These are phyloP conservation scores for Watersipora subatra DNA, from an alignment of 1,140 invertebrate genomes.

Conservation along the genomic window DNA sequence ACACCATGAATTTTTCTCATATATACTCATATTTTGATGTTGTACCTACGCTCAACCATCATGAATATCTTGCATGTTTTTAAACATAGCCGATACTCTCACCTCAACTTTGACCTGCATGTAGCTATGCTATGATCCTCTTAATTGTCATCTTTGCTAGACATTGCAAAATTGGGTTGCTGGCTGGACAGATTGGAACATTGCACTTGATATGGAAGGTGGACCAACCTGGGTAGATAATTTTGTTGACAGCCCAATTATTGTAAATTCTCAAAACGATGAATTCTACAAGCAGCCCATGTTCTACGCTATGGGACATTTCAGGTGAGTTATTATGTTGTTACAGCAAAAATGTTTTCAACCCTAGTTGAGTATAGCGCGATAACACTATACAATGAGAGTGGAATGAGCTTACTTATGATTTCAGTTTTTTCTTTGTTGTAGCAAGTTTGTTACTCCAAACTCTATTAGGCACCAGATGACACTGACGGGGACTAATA, in stretches of 20 bases:
- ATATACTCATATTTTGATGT: too few species aligned
- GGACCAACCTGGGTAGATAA: slow-evolving; percentile 69
- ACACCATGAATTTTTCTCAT: too few species aligned
- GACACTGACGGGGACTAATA: neutral
- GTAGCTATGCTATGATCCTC: neutral
- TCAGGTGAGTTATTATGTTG: slow-evolving; percentile 38
- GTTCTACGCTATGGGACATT: slow-evolving; percentile 73
- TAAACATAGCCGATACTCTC: neutral
- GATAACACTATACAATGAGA: neutral
- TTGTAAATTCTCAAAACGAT: slow-evolving; percentile 51
- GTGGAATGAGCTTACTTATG: neutral
- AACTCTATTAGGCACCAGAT: neutral
- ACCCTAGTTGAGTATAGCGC: neutral
- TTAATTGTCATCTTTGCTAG: slow-evolving; percentile 47
- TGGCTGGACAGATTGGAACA: slow-evolving; percentile 81
- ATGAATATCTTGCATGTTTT: too few species aligned
- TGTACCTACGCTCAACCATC: too few species aligned
- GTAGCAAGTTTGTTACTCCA: neutral
- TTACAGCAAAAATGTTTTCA: neutral
- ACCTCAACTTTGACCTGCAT: neutral
- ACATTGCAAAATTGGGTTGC: slow-evolving; percentile 50
- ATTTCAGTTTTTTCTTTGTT: neutral
- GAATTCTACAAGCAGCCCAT: slow-evolving; percentile 79
- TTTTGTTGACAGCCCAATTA: slow-evolving; percentile 60
- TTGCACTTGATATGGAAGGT: slow-evolving; percentile 59